phyloP scores from a whole-genome alignment of 2,113 vertebrate genomes.

The Barbus barbus region DNA sequence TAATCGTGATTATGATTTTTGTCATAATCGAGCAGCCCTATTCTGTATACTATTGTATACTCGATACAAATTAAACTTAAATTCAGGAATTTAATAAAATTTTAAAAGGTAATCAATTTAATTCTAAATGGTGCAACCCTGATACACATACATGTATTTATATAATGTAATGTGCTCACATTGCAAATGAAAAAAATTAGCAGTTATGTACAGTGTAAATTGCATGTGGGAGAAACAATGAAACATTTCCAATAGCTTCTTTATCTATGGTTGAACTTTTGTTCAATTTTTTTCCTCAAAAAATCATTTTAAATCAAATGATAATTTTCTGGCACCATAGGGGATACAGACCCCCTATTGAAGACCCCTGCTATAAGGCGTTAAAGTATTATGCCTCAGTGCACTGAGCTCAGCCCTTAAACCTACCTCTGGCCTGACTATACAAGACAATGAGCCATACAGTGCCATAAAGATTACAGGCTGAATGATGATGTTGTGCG shows the following conservation, averaged over 20 bases:
- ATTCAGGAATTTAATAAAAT: not conserved
- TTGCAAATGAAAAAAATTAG: no score
- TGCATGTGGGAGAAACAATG: not conserved
- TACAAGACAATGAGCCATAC: slow-evolving; percentile 23
- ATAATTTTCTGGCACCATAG: not conserved
- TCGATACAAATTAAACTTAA: not conserved
- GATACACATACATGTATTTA: not conserved
- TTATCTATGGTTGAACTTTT: not conserved
- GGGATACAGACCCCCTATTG: not conserved
- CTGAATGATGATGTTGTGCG: not conserved
- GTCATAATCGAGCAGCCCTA: no score
- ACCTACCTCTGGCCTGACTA: not conserved
- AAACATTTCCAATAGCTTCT: not conserved
- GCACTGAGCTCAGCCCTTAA: not conserved
- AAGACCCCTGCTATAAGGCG: not conserved
- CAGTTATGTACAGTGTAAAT: not conserved
- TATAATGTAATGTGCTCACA: no score
- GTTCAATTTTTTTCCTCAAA: not conserved
- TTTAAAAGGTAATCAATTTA: not conserved
- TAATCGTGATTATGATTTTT: no score
- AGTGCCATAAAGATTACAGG: slow-evolving; percentile 22
- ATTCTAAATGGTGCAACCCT: not conserved
- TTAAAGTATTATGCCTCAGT: not conserved
- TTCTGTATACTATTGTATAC: not conserved
- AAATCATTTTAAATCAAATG: not conserved